Base-by-base conservation (phyloP, 2,113 vertebrate genomes). In the Scomber japonicus region DNA sequence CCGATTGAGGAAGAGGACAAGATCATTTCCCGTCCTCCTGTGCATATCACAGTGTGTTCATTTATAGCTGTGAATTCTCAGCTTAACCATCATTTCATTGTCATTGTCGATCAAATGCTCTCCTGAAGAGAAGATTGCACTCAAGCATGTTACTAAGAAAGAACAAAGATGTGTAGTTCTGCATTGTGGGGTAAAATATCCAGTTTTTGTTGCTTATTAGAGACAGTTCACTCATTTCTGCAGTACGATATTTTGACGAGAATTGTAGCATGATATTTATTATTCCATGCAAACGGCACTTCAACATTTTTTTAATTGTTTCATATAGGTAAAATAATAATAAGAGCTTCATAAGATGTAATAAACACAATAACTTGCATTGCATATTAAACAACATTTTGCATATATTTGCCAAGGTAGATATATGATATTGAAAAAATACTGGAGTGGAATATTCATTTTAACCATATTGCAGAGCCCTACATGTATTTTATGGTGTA, bases 21-120 rank as follows among this genome's bases (percentile, higher is more conserved):
- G 63, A 75, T 87, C 6, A 82, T 85, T 75, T 72, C 75, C 80
- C 70, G 78, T 76, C 54, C 83, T 75, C 50, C 45, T 57, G 61
- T 83, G 78, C 71, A 82, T 63, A 79, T 80, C 70, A 49, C 19
- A 67, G 31, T 51, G 7, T 57, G 71, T 24, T 73, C 67, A 73
- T 75, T 83, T 78, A 63, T 69, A 66, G 44, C 45, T 45, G 17
- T 75, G 44, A 53, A 82, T 75, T 69, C 48, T 67, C 57, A 75
- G 75, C 54, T n/a, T 14, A 44, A 70, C 48, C 31, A 48, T 27
- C 24, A 27, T 27, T 27, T 27, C 24, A 27, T 27, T 27, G 24
- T 27, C 24, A 27, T 51, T 76, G 44, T 57, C n/a, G 24, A 51
- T 48, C 40, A 59, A 62, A 83, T 40, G 48, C 80, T 59, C 19